Evolutionary conservation across 2,797 vertebrate species (phyloP).

Genomic region (Anguilla pacifica): DNA sequence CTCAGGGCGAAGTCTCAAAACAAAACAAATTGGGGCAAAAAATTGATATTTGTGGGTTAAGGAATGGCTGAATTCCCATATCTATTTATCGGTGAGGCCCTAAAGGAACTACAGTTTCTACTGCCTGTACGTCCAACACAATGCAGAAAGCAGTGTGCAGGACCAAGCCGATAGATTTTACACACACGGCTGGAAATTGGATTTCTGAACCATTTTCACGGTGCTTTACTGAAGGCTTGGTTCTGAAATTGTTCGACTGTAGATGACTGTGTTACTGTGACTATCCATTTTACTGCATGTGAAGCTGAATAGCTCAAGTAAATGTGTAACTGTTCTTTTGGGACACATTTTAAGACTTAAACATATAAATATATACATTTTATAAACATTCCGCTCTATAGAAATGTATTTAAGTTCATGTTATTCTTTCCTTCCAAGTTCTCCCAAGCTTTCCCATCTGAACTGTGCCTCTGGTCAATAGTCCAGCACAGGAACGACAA

Average conservation of each 20-base stretch:
- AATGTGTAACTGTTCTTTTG: background rate
- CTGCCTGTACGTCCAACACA: constrained; percentile 44
- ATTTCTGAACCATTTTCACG: constrained; percentile 48
- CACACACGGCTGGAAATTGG: constrained; percentile 47
- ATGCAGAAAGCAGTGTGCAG: constrained; percentile 49
- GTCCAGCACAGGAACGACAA: background rate
- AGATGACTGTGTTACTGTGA: background rate
- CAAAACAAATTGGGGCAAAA: background rate
- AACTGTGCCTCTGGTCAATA: background rate
- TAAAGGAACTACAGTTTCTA: background rate
- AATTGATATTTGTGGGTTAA: background rate
- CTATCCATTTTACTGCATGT: background rate
- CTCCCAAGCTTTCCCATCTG: too few species aligned
- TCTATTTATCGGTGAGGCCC: background rate
- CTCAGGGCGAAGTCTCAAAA: background rate
- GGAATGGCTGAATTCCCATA: background rate
- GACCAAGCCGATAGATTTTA: constrained; percentile 54
- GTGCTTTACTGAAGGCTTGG: background rate
- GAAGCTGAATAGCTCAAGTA: background rate
- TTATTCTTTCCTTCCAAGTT: too few species aligned
- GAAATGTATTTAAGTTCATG: background rate
- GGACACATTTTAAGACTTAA: background rate
- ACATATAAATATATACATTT: background rate
- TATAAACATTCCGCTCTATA: background rate
- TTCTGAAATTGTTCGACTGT: background rate